phyloP scores from a whole-genome alignment of 2,888 invertebrate genomes.

The Lamellibrachia satsuma region DNA sequence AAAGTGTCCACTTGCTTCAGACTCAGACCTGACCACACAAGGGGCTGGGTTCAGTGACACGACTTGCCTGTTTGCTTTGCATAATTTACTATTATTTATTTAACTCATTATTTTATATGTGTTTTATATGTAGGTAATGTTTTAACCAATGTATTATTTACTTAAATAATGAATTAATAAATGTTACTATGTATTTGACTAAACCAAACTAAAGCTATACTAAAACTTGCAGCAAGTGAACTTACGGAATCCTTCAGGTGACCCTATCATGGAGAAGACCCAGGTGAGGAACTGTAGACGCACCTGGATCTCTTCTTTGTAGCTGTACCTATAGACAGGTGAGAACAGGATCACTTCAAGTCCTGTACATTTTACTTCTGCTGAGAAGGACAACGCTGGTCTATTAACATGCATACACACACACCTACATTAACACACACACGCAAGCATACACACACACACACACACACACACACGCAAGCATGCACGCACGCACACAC shows the following conservation, averaged over 20 bases:
- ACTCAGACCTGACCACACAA: slow-evolving; percentile 68
- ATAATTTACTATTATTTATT: background rate
- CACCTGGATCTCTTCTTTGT: slow-evolving; percentile 84
- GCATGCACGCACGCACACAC: no score
- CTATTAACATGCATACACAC: background rate
- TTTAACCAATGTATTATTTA: no score
- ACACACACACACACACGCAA: no score
- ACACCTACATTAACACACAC: background rate
- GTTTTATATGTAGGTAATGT: no score
- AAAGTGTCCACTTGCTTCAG: slow-evolving; percentile 89
- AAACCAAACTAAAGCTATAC: background rate
- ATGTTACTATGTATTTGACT: no score
- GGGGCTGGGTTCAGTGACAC: background rate
- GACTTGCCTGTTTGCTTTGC: background rate
- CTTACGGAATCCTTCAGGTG: slow-evolving; percentile 82
- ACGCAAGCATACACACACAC: background rate
- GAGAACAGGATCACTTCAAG: slow-evolving; percentile 19
- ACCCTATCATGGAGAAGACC: slow-evolving; percentile 88
- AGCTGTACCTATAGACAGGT: slow-evolving; percentile 53
- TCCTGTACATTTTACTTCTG: background rate
- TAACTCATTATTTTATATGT: no score
- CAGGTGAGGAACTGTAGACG: slow-evolving; percentile 90
- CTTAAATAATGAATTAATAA: no score
- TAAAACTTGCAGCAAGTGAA: slow-evolving; percentile 28
- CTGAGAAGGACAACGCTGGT: background rate